Evolutionary conservation across 2,797 vertebrate genomes (phyloP).

Genomic region (Acanthiza pusilla): DNA sequence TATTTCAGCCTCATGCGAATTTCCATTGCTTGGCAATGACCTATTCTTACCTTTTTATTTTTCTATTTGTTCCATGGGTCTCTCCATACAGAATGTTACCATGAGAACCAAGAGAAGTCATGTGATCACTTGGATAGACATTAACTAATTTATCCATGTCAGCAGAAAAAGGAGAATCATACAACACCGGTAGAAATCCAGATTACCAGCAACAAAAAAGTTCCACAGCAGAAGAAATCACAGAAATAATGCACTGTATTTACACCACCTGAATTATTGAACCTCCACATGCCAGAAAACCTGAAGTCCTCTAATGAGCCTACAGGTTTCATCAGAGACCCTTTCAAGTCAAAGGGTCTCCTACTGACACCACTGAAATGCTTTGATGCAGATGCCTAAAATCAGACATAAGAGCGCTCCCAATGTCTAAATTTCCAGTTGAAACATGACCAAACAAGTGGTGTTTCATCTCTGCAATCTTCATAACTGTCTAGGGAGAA

Average conservation of each 20-base stretch:
- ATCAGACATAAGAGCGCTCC: not conserved
- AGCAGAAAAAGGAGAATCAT: not conserved
- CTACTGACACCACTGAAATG: not conserved
- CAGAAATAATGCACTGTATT: not conserved
- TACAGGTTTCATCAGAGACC: not conserved
- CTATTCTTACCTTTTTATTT: not conserved
- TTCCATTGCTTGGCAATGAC: not conserved
- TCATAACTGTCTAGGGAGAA: not conserved
- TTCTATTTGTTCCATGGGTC: not conserved
- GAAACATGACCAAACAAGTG: not conserved
- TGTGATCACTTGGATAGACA: not conserved
- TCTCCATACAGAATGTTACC: not conserved
- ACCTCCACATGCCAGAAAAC: not conserved
- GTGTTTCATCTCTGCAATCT: not conserved
- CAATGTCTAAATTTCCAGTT: not conserved
- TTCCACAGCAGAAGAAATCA: not conserved
- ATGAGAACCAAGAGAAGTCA: not conserved
- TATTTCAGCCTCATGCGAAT: conserved; percentile 5
- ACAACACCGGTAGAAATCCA: not conserved
- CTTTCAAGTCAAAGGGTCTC: not conserved
- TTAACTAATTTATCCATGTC: not conserved
- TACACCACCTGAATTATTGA: not conserved
- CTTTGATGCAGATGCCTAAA: not conserved
- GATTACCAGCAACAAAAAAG: not conserved
- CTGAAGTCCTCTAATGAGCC: not conserved